Evolutionary conservation across 2,888 invertebrate genomes (phyloP), one percentile per base, ranked within the genome.

Genomic region (Drosophila rellima): DNA sequence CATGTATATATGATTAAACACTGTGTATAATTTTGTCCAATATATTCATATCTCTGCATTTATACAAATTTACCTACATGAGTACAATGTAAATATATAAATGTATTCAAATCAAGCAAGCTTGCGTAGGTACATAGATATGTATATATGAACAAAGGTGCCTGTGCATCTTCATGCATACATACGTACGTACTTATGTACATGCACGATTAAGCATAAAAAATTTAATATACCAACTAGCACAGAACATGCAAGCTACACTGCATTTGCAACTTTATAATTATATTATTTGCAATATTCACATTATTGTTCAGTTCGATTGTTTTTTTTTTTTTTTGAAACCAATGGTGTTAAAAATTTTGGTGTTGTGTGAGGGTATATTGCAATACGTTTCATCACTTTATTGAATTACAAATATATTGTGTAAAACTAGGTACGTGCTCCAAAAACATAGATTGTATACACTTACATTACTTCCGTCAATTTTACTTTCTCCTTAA

Each of bases 391-490:
- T 31, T 59, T 20, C 10, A 40, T 20, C 15, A 31, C 51, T 40
- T 10, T 20, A 33, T 40, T 45, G 26, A 17, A 20, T 40, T 42
- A 13, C 39, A 15, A 31, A 15, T 26, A 15, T 11, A 33, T 17
- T 35, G 17, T 26, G 35, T 45, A 45, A 40, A 29, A 23, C 31
- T 57, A 42, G n/a, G 20, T 51, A 31, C 47, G 20, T 52, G 23
- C 39, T 40, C 17, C 26, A 45, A 57, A 20, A 52, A 55, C 56
- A 57, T 52, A 33, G 40, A 40, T 37, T 33, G 35, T 42, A 44
- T 44, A 18, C 56, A 87, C 81, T 81, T 81, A 81, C 81, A 81
- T 81, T 87, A 81, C 81, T 81, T 87, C 70, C 84, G 78, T 78
- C 64, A 84, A 79, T 69, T 80, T 75, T 70, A 81, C 74, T 74